Conservation (phyloP, 2,113 vertebrate genomes). For the Toxostoma redivivum region DNA sequence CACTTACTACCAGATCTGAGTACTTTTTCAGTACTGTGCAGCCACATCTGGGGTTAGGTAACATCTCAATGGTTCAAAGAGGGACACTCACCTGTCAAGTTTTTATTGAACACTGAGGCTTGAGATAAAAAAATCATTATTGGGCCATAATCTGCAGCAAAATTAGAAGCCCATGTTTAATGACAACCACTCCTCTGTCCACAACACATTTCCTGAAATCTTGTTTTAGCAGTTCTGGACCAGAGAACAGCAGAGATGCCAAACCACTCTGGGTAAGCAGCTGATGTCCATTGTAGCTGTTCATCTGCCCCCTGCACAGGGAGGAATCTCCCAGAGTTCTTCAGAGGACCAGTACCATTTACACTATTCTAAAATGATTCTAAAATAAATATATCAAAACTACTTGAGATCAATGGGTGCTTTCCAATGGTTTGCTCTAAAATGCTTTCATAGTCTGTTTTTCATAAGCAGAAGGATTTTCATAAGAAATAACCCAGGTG, state of each 20-base stretch:
- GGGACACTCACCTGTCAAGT: neutral
- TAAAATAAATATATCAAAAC: neutral
- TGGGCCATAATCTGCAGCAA: neutral
- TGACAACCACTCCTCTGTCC: neutral
- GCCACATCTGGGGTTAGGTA: neutral
- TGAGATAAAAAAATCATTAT: neutral
- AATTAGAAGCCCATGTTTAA: neutral
- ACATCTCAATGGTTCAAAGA: neutral
- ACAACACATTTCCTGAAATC: neutral
- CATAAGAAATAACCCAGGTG: neutral
- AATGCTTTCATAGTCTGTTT: neutral
- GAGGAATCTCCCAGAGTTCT: neutral
- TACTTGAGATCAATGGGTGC: neutral
- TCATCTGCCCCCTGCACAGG: rapidly evolving
- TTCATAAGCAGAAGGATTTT: neutral
- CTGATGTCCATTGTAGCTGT: neutral
- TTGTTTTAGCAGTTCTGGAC: neutral
- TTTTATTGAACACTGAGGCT: neutral
- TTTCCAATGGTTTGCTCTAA: neutral
- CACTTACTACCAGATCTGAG: neutral
- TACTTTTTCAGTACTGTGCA: neutral
- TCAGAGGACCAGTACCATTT: neutral
- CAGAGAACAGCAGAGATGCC: neutral
- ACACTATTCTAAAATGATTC: neutral
- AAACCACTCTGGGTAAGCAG: neutral